Percentiles rank a stretch among this genome's conserved stretches.
Conservation (phyloP, 2,113 vertebrate genomes). For the Verasper variegatus region DNA sequence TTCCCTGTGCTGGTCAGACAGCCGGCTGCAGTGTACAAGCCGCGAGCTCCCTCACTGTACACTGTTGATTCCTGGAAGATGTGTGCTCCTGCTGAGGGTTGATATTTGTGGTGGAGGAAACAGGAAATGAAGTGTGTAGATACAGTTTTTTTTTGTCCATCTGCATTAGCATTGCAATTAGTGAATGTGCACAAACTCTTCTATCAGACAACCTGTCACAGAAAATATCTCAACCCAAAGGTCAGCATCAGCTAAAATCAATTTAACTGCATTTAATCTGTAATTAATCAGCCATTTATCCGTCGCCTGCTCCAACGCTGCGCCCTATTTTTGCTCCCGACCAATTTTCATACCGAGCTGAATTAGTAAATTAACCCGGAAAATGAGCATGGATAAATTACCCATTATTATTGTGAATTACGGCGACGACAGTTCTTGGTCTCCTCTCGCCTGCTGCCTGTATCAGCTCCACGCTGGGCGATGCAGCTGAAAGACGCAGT, state of each 20-base stretch:
- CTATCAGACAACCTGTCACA: not conserved
- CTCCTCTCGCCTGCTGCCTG: constrained; percentile 6
- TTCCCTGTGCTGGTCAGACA: constrained; percentile 31
- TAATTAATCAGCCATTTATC: constrained; percentile 56
- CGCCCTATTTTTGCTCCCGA: constrained; percentile 7
- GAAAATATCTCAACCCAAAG: constrained; percentile 13
- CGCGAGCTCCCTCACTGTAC: constrained; percentile 5
- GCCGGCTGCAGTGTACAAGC: not conserved
- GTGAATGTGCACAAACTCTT: not conserved
- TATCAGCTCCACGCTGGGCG: constrained; percentile 26
- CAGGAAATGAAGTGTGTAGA: not conserved
- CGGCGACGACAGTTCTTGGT: constrained; percentile 9
- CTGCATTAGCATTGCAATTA: not conserved
- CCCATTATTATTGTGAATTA: constrained; percentile 55
- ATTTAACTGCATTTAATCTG: constrained; percentile 47
- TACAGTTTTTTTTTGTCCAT: not conserved
- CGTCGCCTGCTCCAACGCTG: constrained; percentile 12
- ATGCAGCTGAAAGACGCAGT: constrained; percentile 2
- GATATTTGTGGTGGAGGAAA: constrained; percentile 10
- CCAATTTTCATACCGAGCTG: constrained; percentile 55
- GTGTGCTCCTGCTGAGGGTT: constrained; percentile 30
- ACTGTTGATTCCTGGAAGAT: constrained; percentile 22
- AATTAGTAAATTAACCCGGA: constrained; percentile 63
- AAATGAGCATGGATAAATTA: constrained; percentile 62
- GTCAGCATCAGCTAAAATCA: constrained; percentile 36